Evolutionary conservation across 37 sponge, comb jelly and placozoan genomes (phyloP).

Genomic region (Eunapius fragilis): DNA sequence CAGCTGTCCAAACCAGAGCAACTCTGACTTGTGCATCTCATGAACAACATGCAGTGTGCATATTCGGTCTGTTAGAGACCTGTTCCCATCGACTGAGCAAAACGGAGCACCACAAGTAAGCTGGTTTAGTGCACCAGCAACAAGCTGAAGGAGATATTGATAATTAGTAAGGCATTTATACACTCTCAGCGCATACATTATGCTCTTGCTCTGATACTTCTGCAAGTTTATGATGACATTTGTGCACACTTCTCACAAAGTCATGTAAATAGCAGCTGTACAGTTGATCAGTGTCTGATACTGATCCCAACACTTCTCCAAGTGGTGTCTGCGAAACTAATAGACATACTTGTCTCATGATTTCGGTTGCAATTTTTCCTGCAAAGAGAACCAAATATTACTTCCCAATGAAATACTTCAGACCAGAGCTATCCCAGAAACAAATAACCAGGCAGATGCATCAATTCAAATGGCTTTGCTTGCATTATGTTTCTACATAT

Average conservation of each 20-base stretch:
- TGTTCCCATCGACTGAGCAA: neutral
- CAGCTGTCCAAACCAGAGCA: constrained; percentile 60
- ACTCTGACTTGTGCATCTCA: neutral
- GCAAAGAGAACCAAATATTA: neutral
- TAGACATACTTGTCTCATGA: constrained; percentile 35
- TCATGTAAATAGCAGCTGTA: constrained; percentile 51
- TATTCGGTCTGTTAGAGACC: constrained; percentile 11
- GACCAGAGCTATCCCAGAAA: too few species aligned
- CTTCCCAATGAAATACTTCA: neutral
- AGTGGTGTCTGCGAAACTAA: constrained; percentile 24
- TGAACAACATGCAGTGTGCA: constrained; percentile 58
- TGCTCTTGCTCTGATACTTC: constrained; percentile 24
- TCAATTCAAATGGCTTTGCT: too few species aligned
- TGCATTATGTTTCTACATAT: too few species aligned
- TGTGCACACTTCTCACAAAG: constrained; percentile 55
- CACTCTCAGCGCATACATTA: constrained; percentile 21
- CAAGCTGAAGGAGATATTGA: constrained; percentile 8
- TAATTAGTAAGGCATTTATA: neutral
- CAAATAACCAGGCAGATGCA: too few species aligned
- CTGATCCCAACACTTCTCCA: constrained; percentile 21
- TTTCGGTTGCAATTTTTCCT: neutral
- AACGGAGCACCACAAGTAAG: constrained; percentile 4
- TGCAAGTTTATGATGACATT: constrained; percentile 14
- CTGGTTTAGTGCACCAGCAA: constrained; percentile 14
- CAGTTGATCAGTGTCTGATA: constrained; percentile 10